phyloP scores from a whole-genome alignment of 2,797 vertebrate species.

The Lophura swinhoii region DNA sequence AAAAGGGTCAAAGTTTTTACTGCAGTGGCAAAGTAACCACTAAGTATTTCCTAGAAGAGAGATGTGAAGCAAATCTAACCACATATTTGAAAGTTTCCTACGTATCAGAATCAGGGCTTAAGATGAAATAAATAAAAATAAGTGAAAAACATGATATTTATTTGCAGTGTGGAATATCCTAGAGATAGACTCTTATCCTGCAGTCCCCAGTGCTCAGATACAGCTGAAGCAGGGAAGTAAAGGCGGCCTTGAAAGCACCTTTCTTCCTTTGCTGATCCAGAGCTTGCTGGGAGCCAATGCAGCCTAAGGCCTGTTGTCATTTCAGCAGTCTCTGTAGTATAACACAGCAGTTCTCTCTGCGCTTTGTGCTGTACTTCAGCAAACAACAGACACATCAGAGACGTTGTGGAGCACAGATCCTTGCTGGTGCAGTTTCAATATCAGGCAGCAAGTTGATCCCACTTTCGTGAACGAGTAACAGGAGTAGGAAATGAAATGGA shows the following conservation, averaged over 20 bases:
- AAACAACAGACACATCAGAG: not conserved
- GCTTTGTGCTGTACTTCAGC: not conserved
- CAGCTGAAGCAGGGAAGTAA: not conserved
- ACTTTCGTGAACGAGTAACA: not conserved
- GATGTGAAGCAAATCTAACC: not conserved
- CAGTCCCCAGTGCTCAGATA: not conserved
- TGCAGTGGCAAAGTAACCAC: not conserved
- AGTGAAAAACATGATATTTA: not conserved
- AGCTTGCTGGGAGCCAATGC: not conserved
- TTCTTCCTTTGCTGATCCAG: not conserved
- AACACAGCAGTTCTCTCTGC: not conserved
- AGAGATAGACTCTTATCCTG: not conserved
- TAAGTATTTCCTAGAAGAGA: slow-evolving; percentile 1
- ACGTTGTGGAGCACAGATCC: not conserved
- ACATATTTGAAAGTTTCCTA: not conserved
- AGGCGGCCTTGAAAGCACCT: not conserved
- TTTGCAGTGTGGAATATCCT: not conserved
- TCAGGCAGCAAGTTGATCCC: not conserved
- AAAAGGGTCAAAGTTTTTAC: slow-evolving; percentile 44
- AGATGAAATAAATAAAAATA: not conserved
- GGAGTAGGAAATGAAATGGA: not conserved
- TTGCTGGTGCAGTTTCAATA: not conserved
- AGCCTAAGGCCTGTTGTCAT: not conserved
- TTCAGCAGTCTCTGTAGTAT: not conserved
- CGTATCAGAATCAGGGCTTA: not conserved